Conservation (phyloP, 1,140 invertebrate species). For the Theocolax elegans region DNA sequence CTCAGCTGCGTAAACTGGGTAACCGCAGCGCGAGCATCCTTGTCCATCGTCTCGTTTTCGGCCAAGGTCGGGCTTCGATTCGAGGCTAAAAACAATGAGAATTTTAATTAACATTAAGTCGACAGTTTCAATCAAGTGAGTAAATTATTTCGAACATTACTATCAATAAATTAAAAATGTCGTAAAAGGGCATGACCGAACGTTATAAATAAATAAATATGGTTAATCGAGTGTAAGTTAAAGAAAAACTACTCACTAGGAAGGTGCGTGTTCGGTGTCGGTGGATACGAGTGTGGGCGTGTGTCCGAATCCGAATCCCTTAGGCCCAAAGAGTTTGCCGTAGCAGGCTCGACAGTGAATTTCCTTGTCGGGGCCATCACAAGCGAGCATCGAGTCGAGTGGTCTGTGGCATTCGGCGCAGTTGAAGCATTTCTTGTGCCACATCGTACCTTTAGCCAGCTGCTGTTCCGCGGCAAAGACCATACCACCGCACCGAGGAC, state of each 20-base stretch:
- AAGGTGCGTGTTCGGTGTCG: constrained; percentile 76
- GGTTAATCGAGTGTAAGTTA: too few relatives aligned
- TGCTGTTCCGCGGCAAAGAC: constrained; percentile 95
- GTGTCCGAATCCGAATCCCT: constrained; percentile 90
- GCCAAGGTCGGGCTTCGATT: constrained; percentile 70
- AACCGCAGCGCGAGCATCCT: constrained; percentile 88
- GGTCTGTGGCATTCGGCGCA: constrained; percentile 93
- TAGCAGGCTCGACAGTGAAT: constrained; percentile 91
- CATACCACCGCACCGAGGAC: constrained; percentile 90
- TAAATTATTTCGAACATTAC: too few relatives aligned
- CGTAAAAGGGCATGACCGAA: too few relatives aligned
- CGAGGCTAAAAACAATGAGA: constrained; percentile 60
- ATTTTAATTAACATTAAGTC: too few relatives aligned
- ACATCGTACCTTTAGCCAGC: constrained; percentile 92
- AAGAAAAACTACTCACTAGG: constrained; percentile 81
- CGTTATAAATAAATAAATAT: too few relatives aligned
- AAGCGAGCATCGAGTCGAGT: constrained; percentile 90
- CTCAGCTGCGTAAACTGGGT: constrained; percentile 90
- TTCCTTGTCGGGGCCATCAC: constrained; percentile 89
- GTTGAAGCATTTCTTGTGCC: constrained; percentile 95
- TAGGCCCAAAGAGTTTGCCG: constrained; percentile 88
- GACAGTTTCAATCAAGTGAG: too few relatives aligned
- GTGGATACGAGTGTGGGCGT: constrained; percentile 84
- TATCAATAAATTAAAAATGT: too few relatives aligned
- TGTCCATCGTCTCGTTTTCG: constrained; percentile 74